Evolutionary conservation across 2,888 invertebrate species (phyloP), one percentile per base, ranked within the genome.

Genomic region (Epistrophe grossulariae): DNA sequence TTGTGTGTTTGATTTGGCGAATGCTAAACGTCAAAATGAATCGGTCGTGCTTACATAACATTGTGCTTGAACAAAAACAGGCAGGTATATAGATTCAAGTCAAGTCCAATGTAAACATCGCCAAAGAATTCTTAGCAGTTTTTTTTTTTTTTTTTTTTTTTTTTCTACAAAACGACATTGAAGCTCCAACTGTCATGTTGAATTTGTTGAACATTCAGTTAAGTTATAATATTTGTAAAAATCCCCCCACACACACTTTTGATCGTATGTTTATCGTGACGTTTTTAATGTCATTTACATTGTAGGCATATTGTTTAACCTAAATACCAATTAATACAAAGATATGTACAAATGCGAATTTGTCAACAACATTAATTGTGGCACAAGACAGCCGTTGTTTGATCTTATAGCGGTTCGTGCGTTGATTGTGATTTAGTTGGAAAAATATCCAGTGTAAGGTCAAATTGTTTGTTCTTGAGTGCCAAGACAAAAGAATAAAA

Each of bases 301-400:
- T 64, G 40, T 70, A 78, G 60, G 60, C 78, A 78, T 60, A 57
- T 31, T 60, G 78, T 78, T 70, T 50, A 77, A 57, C 68, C 68
- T 40, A 57, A 70, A 59, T 68, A 38, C 38, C 57, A 28, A n/a
- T n/a, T n/a, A n/a, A 59, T 40, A 31, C 17, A 66, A 57, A 66
- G 43, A 66, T 35, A 24, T 24, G 3, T 2, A 74, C 62, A 52
- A 62, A 50, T 50, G 17, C 74, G 28, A 76, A 74, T 45, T 76
- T 76, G 68, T 77, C 68, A 77, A 59, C 68, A 62, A 40, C 31
- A 31, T 40, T 24, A 1, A 38, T 10, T 35, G 28, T 28, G n/a
- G 28, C 19, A 17, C 19, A 50, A 77, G 24, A 59, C n/a, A 57
- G 28, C 57, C 64, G 66, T 15, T 59, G 5, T 38, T 7, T 38